Evolutionary conservation across 2,113 vertebrate genomes (phyloP).

Genomic region (Brachyhypopomus gauderio): DNA sequence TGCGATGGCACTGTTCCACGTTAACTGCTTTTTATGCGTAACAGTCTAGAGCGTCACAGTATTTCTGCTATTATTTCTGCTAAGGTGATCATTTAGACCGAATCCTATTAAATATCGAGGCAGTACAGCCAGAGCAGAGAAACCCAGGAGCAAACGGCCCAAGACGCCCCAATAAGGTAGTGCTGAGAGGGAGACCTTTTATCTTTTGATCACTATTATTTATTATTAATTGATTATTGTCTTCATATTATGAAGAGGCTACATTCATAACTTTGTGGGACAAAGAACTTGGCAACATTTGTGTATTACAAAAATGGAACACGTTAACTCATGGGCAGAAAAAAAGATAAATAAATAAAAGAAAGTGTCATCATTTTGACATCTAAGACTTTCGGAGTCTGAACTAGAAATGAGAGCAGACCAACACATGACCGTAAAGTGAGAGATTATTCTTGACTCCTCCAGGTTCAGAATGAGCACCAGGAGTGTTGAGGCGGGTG

Average conservation of each 20-base stretch:
- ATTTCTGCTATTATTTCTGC: neutral
- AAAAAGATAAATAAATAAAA: too few relatives aligned
- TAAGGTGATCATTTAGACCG: neutral
- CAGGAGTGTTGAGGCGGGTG: neutral
- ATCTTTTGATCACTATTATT: too few relatives aligned
- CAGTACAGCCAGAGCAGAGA: neutral
- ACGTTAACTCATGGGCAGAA: neutral
- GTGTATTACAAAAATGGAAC: neutral
- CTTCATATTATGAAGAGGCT: neutral
- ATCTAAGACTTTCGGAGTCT: neutral
- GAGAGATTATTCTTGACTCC: neutral
- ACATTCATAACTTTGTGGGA: neutral
- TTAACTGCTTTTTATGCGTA: neutral
- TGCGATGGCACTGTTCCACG: neutral
- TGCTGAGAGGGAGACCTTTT: neutral
- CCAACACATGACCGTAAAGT: neutral
- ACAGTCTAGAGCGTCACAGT: neutral
- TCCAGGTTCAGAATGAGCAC: neutral
- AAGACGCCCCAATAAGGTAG: neutral
- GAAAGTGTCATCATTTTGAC: too few relatives aligned
- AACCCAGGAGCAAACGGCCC: neutral
- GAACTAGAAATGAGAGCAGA: neutral
- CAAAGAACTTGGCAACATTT: neutral
- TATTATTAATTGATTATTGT: too few relatives aligned
- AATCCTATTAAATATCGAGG: neutral